Evolutionary conservation across 2,113 vertebrate species (phyloP).

Genomic region (Rhabdornis inornatus): DNA sequence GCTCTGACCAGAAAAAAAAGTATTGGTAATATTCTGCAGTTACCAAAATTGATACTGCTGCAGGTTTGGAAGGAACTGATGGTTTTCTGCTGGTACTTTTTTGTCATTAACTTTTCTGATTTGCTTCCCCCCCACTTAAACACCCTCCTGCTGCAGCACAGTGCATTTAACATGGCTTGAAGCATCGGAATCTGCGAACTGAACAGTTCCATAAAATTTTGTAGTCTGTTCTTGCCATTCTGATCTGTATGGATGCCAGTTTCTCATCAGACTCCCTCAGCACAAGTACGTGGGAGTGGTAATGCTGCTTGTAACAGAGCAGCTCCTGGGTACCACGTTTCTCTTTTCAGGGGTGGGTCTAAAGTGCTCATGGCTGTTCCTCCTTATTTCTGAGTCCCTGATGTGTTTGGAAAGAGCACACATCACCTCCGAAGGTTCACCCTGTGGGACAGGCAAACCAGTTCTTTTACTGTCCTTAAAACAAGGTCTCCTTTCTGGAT

Average conservation of each 20-base stretch:
- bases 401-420: not conserved
- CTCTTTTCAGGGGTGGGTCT: not conserved
- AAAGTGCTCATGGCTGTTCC: not conserved
- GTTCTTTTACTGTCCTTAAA: not conserved
- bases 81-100: not conserved
- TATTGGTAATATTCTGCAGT: fast-evolving
- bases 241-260: fast-evolving
- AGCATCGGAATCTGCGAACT: not conserved
- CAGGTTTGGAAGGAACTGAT: not conserved
- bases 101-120: not conserved
- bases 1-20: not conserved
- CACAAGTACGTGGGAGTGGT: fast-evolving
- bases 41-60: fast-evolving
- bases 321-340: fast-evolving
- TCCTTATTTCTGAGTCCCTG: not conserved
- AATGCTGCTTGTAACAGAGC: fast-evolving
- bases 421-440: not conserved
- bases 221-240: not conserved
- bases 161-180: not conserved
- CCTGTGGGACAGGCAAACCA: not conserved
- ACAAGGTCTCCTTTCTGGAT: not conserved
- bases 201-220: too few species aligned
- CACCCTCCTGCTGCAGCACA: not conserved
- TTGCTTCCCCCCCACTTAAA: not conserved
- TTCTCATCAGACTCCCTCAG: not conserved